These are phyloP conservation scores for Paraplagusia blochii DNA, from an alignment of 2,113 vertebrate genomes.

Conservation along the genomic window DNA sequence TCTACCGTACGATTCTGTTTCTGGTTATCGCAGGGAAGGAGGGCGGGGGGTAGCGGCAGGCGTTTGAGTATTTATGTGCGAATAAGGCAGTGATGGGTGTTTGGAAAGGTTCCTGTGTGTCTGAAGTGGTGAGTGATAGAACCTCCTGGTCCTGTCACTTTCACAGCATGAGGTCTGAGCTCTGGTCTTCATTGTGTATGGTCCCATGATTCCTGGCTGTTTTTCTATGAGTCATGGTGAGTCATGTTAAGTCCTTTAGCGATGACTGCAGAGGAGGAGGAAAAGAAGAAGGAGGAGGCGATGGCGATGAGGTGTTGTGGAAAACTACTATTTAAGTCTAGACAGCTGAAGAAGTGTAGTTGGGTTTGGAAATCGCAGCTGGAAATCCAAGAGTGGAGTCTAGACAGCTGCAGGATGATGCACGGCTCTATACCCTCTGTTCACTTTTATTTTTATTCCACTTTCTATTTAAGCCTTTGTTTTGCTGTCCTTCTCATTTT, in stretches of 20 bases:
- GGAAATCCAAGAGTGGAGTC: conserved; percentile 63
- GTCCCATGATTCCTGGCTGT: conserved; percentile 46
- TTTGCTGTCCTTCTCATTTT: conserved; percentile 20
- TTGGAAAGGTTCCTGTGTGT: conserved; percentile 19
- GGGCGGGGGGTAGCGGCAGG: no score
- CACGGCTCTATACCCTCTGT: conserved; percentile 27
- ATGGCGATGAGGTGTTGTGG: conserved; percentile 70
- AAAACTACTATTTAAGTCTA: conserved; percentile 68
- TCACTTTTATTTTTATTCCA: conserved; percentile 21
- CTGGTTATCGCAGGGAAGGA: conserved; percentile 27
- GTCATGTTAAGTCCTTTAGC: conserved; percentile 58
- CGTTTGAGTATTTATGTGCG: background rate
- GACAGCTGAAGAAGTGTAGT: conserved; percentile 60
- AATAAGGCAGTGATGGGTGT: conserved; percentile 1
- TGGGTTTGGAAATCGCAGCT: conserved; percentile 59
- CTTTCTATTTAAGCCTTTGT: conserved; percentile 40
- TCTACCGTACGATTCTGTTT: conserved; percentile 24
- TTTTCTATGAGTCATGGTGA: conserved; percentile 68
- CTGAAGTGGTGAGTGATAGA: conserved; percentile 41
- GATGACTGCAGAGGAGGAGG: conserved; percentile 37
- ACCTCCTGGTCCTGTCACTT: conserved; percentile 32
- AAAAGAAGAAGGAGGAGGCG: conserved; percentile 6
- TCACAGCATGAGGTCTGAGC: conserved; percentile 22
- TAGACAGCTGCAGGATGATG: conserved; percentile 49
- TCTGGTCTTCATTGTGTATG: conserved; percentile 35